phyloP scores from a whole-genome alignment of 2,888 invertebrate species.

The Listrodromus nycthemerus region DNA sequence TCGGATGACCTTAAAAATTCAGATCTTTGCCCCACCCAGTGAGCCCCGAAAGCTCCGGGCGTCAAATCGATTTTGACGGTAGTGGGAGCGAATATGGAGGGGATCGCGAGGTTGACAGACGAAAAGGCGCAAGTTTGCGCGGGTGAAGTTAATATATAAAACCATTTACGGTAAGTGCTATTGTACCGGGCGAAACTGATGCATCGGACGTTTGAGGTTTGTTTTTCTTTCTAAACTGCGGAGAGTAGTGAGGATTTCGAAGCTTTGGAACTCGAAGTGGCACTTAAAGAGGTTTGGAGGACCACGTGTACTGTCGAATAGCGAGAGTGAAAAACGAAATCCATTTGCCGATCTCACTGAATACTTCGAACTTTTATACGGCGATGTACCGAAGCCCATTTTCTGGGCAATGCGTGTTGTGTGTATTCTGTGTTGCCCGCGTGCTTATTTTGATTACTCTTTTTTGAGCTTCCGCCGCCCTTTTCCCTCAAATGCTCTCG shows the following conservation, averaged over 20 bases:
- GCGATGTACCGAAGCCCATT: conserved; percentile 14
- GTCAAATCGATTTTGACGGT: conserved; percentile 3
- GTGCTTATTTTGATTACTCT: conserved; percentile 42
- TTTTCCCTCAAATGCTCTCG: conserved; percentile 10
- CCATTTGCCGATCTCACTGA: conserved; percentile 28
- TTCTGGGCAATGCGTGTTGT: not conserved
- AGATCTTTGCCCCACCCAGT: not conserved
- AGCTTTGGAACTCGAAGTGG: conserved; percentile 12
- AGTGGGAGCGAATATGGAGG: not conserved
- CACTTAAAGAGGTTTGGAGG: not conserved
- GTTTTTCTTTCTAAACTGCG: conserved; percentile 15
- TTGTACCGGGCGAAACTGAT: conserved; percentile 10
- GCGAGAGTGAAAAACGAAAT: conserved; percentile 32
- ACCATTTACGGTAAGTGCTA: conserved; percentile 42
- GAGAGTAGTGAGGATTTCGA: not conserved
- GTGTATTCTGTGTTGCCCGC: too few relatives aligned
- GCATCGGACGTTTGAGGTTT: conserved; percentile 8
- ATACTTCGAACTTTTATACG: conserved; percentile 8
- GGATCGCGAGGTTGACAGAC: not conserved
- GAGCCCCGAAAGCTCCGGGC: not conserved
- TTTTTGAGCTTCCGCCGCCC: conserved; percentile 12
- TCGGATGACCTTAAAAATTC: conserved; percentile 2
- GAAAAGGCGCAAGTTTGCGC: conserved; percentile 31
- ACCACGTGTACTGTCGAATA: conserved; percentile 10
- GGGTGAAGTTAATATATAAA: conserved; percentile 45